Evolutionary conservation across 2,113 vertebrate genomes (phyloP), one percentile per base, ranked within the genome.

Genomic region (Mesoclemmys tuberculata): DNA sequence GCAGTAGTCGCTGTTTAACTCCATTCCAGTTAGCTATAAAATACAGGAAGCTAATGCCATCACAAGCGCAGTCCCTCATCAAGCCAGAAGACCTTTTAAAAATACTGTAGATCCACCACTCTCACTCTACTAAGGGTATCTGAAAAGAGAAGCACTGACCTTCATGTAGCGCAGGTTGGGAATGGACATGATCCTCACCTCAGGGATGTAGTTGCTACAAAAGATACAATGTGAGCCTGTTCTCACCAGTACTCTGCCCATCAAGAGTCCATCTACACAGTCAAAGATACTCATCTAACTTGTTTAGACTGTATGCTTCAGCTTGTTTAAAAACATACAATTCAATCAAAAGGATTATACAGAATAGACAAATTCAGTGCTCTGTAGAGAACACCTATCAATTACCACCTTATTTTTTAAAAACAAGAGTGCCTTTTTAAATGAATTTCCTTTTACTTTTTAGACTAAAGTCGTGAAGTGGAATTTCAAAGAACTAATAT

Each of bases 161-260:
- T 99, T 99, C 99, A 99, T 98, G 97, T 98, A 98, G 93, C 99
- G 99, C 94, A 99, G 98, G 94, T 99, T 99, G 93, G 99, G 99
- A 98, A 99, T 99, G 86, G 99, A 99, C 99, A 99, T 99, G 97
- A 99, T 99, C 98, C 99, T 99, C 95, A 99, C 99, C 98, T 99
- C 99, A 92, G 99, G 99, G 96, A 99, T 99, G 82, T 99, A 99
- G 97, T 99, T 99, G 96, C 99, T 99, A 84, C 56, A 85, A 64
- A 85, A 97, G 83, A 88, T 97, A 92, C 14, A 95, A 90, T 86
- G 84, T 2, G 44, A 81, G 9, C 75, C 21, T 29, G 14, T 31
- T 71, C 27, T 68, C 21, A 21, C 26, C 48, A 52, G 13, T 10
- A 27, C 55, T 58, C 44, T 78, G 44, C 29, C 29, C 31, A 3